Percentiles rank a stretch among this genome's conserved stretches.
These are phyloP conservation scores for Oegoconia quadripuncta DNA, from an alignment of 2,888 invertebrate species.

Conservation along the genomic window DNA sequence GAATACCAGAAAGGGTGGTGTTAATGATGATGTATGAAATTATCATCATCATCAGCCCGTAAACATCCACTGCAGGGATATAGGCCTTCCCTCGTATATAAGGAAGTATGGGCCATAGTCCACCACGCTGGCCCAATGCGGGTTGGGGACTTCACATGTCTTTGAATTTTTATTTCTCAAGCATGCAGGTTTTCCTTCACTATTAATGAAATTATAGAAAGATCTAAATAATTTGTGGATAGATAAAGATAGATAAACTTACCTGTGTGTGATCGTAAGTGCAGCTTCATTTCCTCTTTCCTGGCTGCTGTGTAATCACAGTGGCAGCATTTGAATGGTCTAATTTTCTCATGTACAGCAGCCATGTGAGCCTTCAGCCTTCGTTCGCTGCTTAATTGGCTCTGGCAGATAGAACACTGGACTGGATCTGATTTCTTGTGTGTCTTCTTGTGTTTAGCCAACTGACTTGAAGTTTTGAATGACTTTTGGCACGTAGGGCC, in stretches of 20 bases:
- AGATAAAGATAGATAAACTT: conserved; percentile 12
- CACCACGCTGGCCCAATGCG: no score
- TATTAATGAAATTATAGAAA: not conserved
- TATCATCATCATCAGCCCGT: no score
- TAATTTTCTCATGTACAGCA: conserved; percentile 83
- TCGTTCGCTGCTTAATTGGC: conserved; percentile 75
- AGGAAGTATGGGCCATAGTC: no score
- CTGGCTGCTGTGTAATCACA: conserved; percentile 84
- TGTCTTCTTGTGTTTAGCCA: conserved; percentile 85
- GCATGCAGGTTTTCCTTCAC: not conserved
- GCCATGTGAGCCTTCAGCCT: conserved; percentile 77
- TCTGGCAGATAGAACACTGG: conserved; percentile 80
- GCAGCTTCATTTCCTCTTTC: conserved; percentile 82
- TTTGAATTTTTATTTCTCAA: no score
- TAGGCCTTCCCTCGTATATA: no score
- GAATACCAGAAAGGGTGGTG: no score
- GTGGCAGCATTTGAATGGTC: conserved; percentile 82
- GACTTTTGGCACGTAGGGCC: conserved; percentile 84
- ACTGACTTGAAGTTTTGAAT: conserved; percentile 89
- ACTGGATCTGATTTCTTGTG: conserved; percentile 71
- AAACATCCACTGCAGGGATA: no score
- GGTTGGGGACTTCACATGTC: no score
- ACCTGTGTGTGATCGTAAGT: conserved; percentile 85
- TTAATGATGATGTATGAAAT: no score
- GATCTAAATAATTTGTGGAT: not conserved